Evolutionary conservation across 2,888 invertebrate genomes (phyloP).

Genomic region (Miltochrista miniata): DNA sequence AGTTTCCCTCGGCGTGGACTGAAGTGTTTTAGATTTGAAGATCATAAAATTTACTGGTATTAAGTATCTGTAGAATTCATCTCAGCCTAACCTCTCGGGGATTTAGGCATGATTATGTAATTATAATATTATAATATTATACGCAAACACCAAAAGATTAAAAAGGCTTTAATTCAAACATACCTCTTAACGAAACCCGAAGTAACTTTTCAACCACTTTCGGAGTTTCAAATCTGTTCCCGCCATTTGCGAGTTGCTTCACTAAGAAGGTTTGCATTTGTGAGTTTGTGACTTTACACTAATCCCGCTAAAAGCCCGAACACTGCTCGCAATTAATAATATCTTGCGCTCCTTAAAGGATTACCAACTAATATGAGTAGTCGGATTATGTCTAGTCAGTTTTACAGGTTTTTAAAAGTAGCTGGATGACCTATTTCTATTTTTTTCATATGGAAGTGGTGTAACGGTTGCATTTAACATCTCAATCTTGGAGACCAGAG

Average conservation of each 20-base stretch:
- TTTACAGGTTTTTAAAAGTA: too few species aligned
- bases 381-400: not conserved
- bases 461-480: too few species aligned
- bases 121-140: too few species aligned
- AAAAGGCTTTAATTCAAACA: constrained; percentile 1
- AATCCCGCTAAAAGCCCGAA: constrained; percentile 26
- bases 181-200: not conserved
- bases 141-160: not conserved
- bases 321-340: constrained; percentile 30
- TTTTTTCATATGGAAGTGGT: too few species aligned
- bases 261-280: constrained; percentile 19
- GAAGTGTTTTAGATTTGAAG: too few species aligned
- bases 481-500: too few species aligned
- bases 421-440: too few species aligned
- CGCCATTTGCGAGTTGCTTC: not conserved
- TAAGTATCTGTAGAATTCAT: too few species aligned
- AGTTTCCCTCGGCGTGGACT: too few species aligned
- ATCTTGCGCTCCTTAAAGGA: constrained; percentile 13
- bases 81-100: too few species aligned
- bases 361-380: constrained; percentile 15
- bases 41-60: too few species aligned
- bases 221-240: not conserved
- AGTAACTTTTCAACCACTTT: not conserved
- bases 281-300: constrained; percentile 10
- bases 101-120: too few species aligned